Evolutionary conservation across 2,113 vertebrate genomes (phyloP), one percentile per base, ranked within the genome.

Genomic region (Triplophysa rosa): DNA sequence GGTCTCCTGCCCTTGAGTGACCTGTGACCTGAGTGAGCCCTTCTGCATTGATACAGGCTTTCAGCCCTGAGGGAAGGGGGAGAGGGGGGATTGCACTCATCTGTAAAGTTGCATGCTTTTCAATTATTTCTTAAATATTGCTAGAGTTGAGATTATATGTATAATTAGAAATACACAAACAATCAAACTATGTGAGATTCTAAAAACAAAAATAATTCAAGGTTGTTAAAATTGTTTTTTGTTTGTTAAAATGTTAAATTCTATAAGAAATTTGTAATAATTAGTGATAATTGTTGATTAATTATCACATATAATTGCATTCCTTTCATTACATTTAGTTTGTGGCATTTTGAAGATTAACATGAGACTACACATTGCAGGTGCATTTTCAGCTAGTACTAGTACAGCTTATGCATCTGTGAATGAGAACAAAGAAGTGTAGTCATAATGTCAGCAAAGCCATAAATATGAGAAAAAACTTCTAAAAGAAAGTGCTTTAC

Each of bases 401-500:
- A 69, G n/a, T 81, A 89, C 89, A 89, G 87, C 54, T 71, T 83
- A 87, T 88, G 89, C 78, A 65, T 80, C 80, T 82, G 77, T 84
- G 90, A 82, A 81, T 85, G 84, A 26, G 67, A 58, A 91, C 90
- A 91, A 92, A 87, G 80, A 77, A 70, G 56, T 56, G 74, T 67
- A 84, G 52, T 78, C 62, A 83, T 83, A 66, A 49, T 77, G 49
- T 64, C 79, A 78, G 4, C 8, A n/a, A 40, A 7, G 52, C 63
- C 37, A 62, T 65, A 45, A 66, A 64, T 24, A 19, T 37, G 37
- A 56, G 67, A 78, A 67, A 11, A 58, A 58, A 58, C 54, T 42
- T 73, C 7, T 61, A 37, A 56, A 8, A 37, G 13, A 23, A 1
- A 12, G 11, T 37, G 54, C 70, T 40, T 54, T 59, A 26, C 72